Conservation (phyloP, 2,797 vertebrate species). For the Bradypodion pumilum region DNA sequence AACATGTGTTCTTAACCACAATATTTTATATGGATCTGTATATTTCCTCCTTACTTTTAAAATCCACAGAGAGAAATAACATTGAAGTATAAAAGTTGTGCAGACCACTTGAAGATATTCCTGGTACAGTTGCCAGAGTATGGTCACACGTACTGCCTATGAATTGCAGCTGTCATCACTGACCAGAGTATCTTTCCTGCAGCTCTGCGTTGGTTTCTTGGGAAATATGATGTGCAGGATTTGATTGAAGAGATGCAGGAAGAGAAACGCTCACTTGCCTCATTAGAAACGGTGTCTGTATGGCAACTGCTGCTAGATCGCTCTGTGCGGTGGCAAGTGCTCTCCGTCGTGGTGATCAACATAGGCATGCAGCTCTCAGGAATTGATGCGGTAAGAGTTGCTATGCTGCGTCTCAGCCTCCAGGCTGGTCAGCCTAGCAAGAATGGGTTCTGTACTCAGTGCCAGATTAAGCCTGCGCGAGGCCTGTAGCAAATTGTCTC, state of each 20-base stretch:
- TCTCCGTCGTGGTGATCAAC: slow-evolving; percentile 85
- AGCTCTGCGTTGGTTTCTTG: slow-evolving; percentile 83
- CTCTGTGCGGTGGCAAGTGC: slow-evolving; percentile 83
- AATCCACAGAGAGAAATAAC: neutral
- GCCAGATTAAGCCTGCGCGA: no score
- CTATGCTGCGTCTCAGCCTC: rapidly evolving
- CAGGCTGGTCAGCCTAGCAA: rapidly evolving
- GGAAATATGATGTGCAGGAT: slow-evolving; percentile 77
- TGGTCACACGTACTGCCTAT: no score
- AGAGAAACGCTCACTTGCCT: slow-evolving; percentile 84
- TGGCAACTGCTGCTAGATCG: slow-evolving; percentile 78
- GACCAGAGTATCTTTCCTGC: neutral
- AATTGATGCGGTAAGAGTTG: slow-evolving; percentile 85
- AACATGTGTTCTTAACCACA: neutral
- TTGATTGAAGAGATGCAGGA: slow-evolving; percentile 89
- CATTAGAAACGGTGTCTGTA: slow-evolving; percentile 77
- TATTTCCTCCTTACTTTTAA: neutral
- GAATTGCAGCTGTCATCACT: rapidly evolving
- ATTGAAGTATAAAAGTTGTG: neutral
- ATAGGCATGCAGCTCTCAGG: slow-evolving; percentile 92
- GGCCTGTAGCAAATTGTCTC: no score
- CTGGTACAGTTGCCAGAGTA: neutral
- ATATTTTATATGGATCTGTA: neutral
- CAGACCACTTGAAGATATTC: neutral
- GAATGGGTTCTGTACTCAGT: no score